Evolutionary conservation across 1,140 invertebrate species (phyloP), one percentile per base, ranked within the genome.

Genomic region (Phymorhynchus buccinoides): DNA sequence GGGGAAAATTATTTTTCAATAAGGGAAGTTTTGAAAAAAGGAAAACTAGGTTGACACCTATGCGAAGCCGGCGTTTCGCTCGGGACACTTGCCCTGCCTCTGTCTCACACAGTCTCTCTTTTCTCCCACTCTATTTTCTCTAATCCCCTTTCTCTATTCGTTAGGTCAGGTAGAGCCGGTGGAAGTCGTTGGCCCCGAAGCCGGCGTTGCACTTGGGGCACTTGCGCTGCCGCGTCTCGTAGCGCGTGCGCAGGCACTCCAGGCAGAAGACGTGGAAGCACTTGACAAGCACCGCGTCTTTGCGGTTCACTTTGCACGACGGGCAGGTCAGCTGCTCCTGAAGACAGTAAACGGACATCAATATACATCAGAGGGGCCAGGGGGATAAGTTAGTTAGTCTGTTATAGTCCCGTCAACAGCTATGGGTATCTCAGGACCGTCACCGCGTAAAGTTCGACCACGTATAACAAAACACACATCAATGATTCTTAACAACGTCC

Each of bases 201-300:
- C 97, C 97, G 82, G 97, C 98, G 94, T 99, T 99, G 94, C 99
- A 99, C 94, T 99, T 99, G 52, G 99, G 99, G 94, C 99, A 99
- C 94, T 99, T 99, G 80, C 99, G 95, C 91, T 99, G 98, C 75
- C 99, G 95, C 7, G 98, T 99, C 93, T 99, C 97, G 91, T 99
- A 99, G n/a, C 99, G 95, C 30, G 98, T 99, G 89, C 98, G 97
- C 77, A 99, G 94, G 94, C 99, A 99, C 92, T 99, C 98, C 94
- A 98, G 98, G 94, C 99, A 99, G 94, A 99, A 99, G 39, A 99
- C 98, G 93, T 99, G 99, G 95, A 99, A 99, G 94, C 99, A 99
- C 94, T 99, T 99, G 42, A 97, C 99, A 3, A 99, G 95, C 30
- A 99, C 98, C 0, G 98, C 98, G 94, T 99, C 98, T 94, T 99